Evolutionary conservation across 2,113 vertebrate species (phyloP), one percentile per base, ranked within the genome.

Genomic region (Colossoma macropomum): DNA sequence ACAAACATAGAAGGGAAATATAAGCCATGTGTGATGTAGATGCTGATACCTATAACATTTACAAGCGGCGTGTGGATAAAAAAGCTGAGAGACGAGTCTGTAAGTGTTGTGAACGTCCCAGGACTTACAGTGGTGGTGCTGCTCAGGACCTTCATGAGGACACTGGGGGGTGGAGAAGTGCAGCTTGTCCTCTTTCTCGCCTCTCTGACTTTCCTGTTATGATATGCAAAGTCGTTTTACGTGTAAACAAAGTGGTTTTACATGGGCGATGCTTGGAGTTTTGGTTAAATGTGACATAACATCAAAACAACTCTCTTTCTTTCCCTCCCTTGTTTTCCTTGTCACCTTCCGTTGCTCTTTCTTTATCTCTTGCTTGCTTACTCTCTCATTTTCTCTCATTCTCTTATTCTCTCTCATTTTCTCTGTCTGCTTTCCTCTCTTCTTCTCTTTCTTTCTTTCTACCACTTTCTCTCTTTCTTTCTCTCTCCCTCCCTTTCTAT

Each of bases 61-160:
- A 34, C 65, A 68, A 19, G 15, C 65, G 30, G 63, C 17, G 62
- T 2, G 34, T 15, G 15, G 27, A 48, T 50, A 2, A 32, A 19
- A 54, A 3, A 56, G 9, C 3, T 3, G 50, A 4, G 21, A 16
- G 48, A 32, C 28, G 15, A 12, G 15, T 32, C 27, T 16, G 12
- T 12, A 7, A 38, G 15, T 23, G 38, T 19, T 45, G 23, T 1
- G 19, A 0, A 45, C 19, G 23, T 45, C 32, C 19, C 13, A 6
- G 59, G n/a, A 96, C 96, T 85, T 90, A 99, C 98, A 72, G 88
- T 87, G 89, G 93, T 88, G 89, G 89, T 96, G 91, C 93, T 93
- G 85, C 95, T 95, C 90, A 94, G 90, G 88, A 98, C 91, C 96
- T 97, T 99, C 97, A 98, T 99, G 23, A 95, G 96, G 86, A 92